Conservation (phyloP, 2,113 vertebrate genomes). For the Origma solitaria region DNA sequence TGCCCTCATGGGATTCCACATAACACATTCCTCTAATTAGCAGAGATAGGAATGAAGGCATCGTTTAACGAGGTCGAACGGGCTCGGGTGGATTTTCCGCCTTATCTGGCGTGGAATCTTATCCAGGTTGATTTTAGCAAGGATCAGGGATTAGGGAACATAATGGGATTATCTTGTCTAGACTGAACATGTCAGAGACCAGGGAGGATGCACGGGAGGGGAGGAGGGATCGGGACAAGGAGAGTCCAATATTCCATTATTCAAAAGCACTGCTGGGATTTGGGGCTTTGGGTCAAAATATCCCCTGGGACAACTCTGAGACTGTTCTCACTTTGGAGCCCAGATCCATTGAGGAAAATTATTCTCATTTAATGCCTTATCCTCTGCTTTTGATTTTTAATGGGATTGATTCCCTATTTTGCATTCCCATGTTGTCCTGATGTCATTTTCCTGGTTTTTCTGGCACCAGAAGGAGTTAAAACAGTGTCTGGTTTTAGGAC, state of each 20-base stretch:
- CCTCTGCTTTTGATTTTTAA: not conserved
- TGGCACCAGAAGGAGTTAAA: not conserved
- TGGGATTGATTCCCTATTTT: not conserved
- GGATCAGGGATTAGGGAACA: not conserved
- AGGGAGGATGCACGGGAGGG: not conserved
- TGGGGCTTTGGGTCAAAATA: not conserved
- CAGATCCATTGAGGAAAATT: fast-evolving
- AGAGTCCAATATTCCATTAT: fast-evolving
- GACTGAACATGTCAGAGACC: not conserved
- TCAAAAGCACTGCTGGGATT: not conserved
- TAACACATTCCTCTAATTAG: not conserved
- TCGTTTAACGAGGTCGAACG: not conserved
- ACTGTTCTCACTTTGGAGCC: not conserved
- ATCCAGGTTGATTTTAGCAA: not conserved
- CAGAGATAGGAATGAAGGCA: not conserved
- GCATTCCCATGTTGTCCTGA: fast-evolving
- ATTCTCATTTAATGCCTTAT: not conserved
- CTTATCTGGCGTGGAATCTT: not conserved
- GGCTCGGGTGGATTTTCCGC: not conserved
- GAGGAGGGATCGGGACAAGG: not conserved
- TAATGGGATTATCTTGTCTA: not conserved
- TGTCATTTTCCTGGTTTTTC: not conserved
- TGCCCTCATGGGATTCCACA: not conserved
- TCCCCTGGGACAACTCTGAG: not conserved
- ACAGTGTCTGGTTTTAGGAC: fast-evolving